Evolutionary conservation across 2,888 invertebrate species (phyloP), one percentile per base, ranked within the genome.

Genomic region (Spilosoma lubricipeda): DNA sequence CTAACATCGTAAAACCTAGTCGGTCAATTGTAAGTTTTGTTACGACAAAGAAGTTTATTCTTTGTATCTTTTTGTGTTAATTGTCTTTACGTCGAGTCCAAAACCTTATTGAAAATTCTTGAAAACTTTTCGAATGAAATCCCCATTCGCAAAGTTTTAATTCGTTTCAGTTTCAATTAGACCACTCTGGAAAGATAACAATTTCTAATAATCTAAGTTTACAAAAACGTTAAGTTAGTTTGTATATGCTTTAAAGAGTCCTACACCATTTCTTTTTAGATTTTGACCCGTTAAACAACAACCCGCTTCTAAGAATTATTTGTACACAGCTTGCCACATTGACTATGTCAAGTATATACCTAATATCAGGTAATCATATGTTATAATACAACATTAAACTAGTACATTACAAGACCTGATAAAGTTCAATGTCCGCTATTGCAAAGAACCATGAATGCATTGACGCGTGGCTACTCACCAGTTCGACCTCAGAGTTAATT

Each of bases 361-460:
- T 39, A 39, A 45, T 45, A 45, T 45, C 45, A 45, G 45, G 18
- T 20, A 56, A 23, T 9, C 15, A 0, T 15, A 30, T 30, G 5
- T 30, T 30, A 63, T 63, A 30, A 63, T 27, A 30, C 0, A 30
- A 63, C 30, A 30, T 18, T 18, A 63, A 30, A 30, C 59, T 3
- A 18, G 30, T 63, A 63, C 18, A 27, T 15, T 30, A 27, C 63
- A 48, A 64, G 63, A 27, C n/a, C 68, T 36, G 45, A n/a, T 23
- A 33, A 20, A 63, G 68, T 68, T 69, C 73, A 73, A 48, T 39
- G 73, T n/a, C 64, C 68, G 73, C 63, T 63, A 7, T 63, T 63
- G 63, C 33, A 36, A 64, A 68, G 63, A 67, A 67, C 67, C 63
- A 33, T 64, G 64, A 59, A 63, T 73, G 68, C 52, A 42, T 65